Conservation (phyloP, 2,113 vertebrate species). For the Tachuris rubrigastra region DNA sequence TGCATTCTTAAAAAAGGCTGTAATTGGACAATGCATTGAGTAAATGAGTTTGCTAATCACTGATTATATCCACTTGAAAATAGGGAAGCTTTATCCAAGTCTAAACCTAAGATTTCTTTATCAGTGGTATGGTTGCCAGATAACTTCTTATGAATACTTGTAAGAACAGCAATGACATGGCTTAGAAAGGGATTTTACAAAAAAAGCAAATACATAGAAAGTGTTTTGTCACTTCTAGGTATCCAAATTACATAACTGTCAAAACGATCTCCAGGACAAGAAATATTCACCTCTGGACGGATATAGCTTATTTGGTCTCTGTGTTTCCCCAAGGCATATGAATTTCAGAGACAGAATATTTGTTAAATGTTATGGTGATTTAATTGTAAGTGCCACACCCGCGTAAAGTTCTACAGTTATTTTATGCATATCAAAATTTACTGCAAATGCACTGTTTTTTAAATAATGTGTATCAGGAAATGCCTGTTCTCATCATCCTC, state of each 20-base stretch:
- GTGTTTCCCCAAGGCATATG: fast-evolving
- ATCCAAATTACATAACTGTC: background rate
- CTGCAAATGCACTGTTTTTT: background rate
- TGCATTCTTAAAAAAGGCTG: background rate
- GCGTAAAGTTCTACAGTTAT: background rate
- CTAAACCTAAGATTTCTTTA: background rate
- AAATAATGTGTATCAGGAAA: background rate
- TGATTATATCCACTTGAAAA: background rate
- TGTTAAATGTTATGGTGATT: background rate
- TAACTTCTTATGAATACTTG: background rate
- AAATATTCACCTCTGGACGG: background rate
- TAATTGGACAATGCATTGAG: background rate
- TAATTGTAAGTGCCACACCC: fast-evolving
- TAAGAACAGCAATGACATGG: background rate
- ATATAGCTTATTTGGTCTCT: background rate
- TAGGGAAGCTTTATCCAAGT: background rate
- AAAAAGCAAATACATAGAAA: background rate
- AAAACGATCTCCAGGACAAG: background rate
- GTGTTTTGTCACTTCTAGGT: background rate
- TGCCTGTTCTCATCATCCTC: background rate
- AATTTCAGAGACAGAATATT: background rate
- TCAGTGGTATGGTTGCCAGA: background rate
- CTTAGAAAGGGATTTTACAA: background rate
- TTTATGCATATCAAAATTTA: background rate
- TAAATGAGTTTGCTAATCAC: background rate